Evolutionary conservation across 2,113 vertebrate species (phyloP), one percentile per base, ranked within the genome.

Genomic region (Perognathus longimembris): DNA sequence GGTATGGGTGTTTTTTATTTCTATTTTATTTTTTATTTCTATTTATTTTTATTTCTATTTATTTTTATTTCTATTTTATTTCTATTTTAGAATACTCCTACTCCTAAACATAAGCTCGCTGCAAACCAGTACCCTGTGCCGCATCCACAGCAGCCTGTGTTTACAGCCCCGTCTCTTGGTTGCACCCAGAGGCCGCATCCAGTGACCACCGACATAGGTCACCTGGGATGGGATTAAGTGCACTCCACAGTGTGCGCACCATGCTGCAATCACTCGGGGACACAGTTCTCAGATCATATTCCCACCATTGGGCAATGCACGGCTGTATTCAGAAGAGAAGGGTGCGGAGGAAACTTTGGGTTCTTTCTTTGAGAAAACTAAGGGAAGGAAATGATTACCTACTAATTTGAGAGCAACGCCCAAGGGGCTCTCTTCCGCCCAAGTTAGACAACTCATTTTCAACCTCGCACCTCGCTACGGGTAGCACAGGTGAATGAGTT

Each of bases 351-450:
- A 45, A 9, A 14, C 28, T 9, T n/a, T 40, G 30, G 36, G 30
- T n/a, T 63, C 64, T 76, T 76, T 54, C 70, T 75, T 45, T 67
- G 34, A 12, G 54, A 71, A 69, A 28, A 57, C 45, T 79, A 77
- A 22, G 4, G 20, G 12, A 78, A 15, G 22, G 20, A 88, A 92
- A 82, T 3, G 28, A 40, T 57, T 63, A 38, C 15, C n/a, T 66
- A 45, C 70, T 50, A 71, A 40, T 45, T 84, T 77, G 32, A 11
- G 69, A 87, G 77, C 89, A 38, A 94, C 89, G 89, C 21, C 15
- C 59, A 85, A 89, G 28, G 26, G 66, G 40, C 12, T 54, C 50
- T 14, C 45, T 11, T 54, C 50, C 50, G 6, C 50, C 15, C 14
- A 54, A 54, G 50, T 54, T 54, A 54, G 14, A 54, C 17, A 14